phyloP scores from a whole-genome alignment of 2,797 vertebrate genomes.

The Selene dorsalis region DNA sequence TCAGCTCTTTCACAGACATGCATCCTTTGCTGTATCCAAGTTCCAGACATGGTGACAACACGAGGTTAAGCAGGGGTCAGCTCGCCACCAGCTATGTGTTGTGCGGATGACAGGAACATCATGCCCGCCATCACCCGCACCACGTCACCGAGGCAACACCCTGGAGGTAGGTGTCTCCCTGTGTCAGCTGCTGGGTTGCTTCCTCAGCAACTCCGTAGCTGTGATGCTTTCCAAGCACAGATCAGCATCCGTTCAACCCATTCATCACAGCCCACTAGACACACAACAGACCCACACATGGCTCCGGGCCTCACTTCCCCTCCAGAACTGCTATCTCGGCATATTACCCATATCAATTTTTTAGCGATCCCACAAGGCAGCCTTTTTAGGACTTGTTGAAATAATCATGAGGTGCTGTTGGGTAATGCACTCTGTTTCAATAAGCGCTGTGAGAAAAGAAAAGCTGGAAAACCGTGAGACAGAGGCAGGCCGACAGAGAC shows the following conservation, averaged over 20 bases:
- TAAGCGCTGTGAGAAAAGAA: conserved; percentile 63
- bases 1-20: conserved; percentile 6
- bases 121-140: neutral
- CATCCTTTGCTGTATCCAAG: conserved; percentile 33
- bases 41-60: conserved; percentile 10
- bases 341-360: conserved; percentile 79
- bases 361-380: conserved; percentile 72
- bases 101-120: conserved; percentile 18
- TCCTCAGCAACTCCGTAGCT: conserved; percentile 42
- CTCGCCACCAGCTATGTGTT: conserved; percentile 6
- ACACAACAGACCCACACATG: conserved; percentile 64
- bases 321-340: conserved; percentile 71
- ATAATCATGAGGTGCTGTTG: conserved; percentile 81
- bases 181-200: conserved; percentile 46
- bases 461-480: conserved; percentile 45
- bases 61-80: conserved; percentile 26
- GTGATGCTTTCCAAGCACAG: conserved; percentile 72
- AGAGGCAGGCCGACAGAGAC: conserved; percentile 61
- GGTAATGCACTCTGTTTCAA: conserved; percentile 77
- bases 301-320: conserved; percentile 59
- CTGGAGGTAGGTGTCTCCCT: conserved; percentile 51
- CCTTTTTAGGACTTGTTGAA: conserved; percentile 79
- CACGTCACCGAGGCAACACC: conserved; percentile 30
- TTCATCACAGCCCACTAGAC: conserved; percentile 73
- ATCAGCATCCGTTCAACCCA: conserved; percentile 62